Percentiles rank a stretch among this genome's conserved stretches.
Conservation (phyloP, 2,113 vertebrate species). For the Xyliphius kryptos region DNA sequence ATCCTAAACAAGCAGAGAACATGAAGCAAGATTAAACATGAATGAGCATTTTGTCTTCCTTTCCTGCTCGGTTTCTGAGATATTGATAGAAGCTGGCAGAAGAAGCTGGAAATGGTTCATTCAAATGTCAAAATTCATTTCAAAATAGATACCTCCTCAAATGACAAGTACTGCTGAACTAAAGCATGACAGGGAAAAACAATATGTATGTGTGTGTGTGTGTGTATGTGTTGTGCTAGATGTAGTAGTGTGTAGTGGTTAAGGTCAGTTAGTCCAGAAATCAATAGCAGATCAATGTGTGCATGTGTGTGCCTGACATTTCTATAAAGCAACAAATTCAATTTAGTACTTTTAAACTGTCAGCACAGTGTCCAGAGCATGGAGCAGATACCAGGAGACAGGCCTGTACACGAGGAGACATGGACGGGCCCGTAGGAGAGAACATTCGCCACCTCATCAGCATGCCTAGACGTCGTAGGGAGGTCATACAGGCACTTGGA, state of each 20-base stretch:
- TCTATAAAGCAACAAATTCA: constrained; percentile 21
- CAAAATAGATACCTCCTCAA: constrained; percentile 28
- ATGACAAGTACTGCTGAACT: not conserved
- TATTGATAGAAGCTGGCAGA: constrained; percentile 26
- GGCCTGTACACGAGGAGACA: too few species aligned
- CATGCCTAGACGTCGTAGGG: too few species aligned
- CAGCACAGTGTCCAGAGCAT: too few species aligned
- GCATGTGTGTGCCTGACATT: not conserved
- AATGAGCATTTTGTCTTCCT: constrained; percentile 10
- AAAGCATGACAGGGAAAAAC: constrained; percentile 26
- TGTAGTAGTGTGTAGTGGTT: constrained; percentile 13
- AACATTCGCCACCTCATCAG: too few species aligned
- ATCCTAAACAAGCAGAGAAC: not conserved
- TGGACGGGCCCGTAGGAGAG: too few species aligned
- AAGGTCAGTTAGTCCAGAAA: constrained; percentile 22
- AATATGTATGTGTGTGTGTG: not conserved
- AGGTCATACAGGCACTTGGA: too few species aligned
- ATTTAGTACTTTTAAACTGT: not conserved
- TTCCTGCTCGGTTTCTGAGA: not conserved
- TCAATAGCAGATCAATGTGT: constrained; percentile 20
- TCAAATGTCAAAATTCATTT: not conserved
- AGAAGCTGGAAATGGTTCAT: constrained; percentile 23
- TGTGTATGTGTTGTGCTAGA: not conserved
- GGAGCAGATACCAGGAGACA: too few species aligned
- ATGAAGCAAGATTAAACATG: constrained; percentile 14